Base-by-base conservation (phyloP, 1,140 invertebrate genomes). In the Bathynomus jamesi region DNA sequence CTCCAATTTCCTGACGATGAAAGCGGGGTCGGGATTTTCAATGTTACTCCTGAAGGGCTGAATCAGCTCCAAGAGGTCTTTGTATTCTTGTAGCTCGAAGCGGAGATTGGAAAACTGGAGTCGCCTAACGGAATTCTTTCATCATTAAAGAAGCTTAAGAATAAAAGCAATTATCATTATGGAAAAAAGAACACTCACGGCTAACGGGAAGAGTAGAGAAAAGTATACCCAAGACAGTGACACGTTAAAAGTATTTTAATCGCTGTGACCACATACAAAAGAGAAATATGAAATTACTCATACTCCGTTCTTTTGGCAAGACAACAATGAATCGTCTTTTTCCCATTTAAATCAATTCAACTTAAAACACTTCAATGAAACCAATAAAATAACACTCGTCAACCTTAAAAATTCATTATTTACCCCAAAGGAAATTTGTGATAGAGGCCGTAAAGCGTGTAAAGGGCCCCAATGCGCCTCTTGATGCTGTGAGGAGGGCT, bases 371-470 rank as follows among this genome's bases (percentile, higher is more conserved):
- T n/a, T n/a, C n/a, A n/a, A n/a, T n/a, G n/a, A n/a, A n/a, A n/a
- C n/a, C n/a, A n/a, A n/a, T n/a, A 53, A n/a, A 53, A 53, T 28
- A 65, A 0, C 25, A 67, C 4, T 62, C 30, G 2, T 11, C 0
- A 61, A 32, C 24, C 30, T 30, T 3, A 40, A 3, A 24, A 4
- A 17, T 28, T 62, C 10, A 69, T 8, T n/a, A 28, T 17, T 60
- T 66, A 76, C 75, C 72, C 72, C 3, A 76, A 68, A 17, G 75
- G 75, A 61, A 73, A 71, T 53, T 76, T 76, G 29, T 76, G 69
- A 29, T 71, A 74, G 31, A 76, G 61, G 5, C 75, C 69, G 66
- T 76, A 76, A 4, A 76, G 61, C 17, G 75, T 67, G 61, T 76
- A 76, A 4, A 76, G 32, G 25, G 71, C 72, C 8, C 75, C 75